Evolutionary conservation across 1,140 invertebrate genomes (phyloP), one percentile per base, ranked within the genome.

Genomic region (Drosophila pruinosa): DNA sequence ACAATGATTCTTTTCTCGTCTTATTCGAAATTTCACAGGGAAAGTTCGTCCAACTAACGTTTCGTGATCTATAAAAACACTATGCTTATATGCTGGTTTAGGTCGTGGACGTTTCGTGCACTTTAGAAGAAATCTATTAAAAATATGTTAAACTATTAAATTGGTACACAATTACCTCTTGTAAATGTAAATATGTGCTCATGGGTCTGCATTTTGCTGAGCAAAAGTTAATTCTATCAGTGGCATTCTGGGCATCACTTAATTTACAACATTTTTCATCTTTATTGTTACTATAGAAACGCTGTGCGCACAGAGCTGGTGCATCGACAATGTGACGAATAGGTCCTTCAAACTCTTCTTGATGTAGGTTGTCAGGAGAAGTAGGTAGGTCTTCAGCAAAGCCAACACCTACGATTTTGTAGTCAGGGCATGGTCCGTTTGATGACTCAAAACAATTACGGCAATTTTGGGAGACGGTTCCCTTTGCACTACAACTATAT

Each of bases 21-120:
- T 62, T 17, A 86, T 61, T 3, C 78, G 74, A 36, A 81, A 78
- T 21, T 78, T 81, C 0, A 71, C 8, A 0, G 81, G 82, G 43
- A 81, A 86, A 15, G 39, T 61, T 4, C 82, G 77, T 8, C 81
- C 81, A 7, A 12, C 78, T 0, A 81, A 36, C 4, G 70, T 71
- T 21, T 77, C 36, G 1, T 63, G 21, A 31, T 88, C 65, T 22
- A 86, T 41, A 0, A 65, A 28, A 17, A 81, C 22, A 22, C 57
- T 34, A 10, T 88, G 52, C 34, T 88, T 72, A 12, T 69, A 81
- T 0, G 26, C 39, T 0, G 81, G 82, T 10, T 88, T 86, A 0
- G 64, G 76, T 0, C 17, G 41, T 0, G 81, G 73, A n/a, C 81
- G 53, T 15, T 77, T 86, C 2, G 68, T 75, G 38, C 31, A 62